These are phyloP conservation scores for Naja naja DNA, from an alignment of 2,113 vertebrate species.

Conservation along the genomic window DNA sequence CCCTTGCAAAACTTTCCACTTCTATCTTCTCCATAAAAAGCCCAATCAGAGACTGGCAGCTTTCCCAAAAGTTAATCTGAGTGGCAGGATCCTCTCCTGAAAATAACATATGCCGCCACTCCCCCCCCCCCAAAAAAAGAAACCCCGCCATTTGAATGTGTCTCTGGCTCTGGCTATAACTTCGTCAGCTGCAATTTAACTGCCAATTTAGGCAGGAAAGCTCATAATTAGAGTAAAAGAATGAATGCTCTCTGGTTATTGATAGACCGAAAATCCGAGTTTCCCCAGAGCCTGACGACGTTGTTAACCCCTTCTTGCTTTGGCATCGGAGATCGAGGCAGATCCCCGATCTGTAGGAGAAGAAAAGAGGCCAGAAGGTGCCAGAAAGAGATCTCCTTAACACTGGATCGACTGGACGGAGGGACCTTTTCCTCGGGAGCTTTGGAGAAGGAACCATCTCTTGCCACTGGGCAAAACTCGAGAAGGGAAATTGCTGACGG, in stretches of 20 bases:
- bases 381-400: neutral
- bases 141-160: neutral
- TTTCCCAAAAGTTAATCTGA: neutral
- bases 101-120: neutral
- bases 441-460: neutral
- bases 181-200: neutral
- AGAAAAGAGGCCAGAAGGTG: neutral
- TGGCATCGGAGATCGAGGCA: neutral
- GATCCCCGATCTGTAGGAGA: too few species aligned
- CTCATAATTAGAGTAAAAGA: neutral
- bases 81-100: neutral
- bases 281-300: neutral
- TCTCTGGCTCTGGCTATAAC: neutral
- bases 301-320: neutral
- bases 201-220: neutral
- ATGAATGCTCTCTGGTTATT: neutral
- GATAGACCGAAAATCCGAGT: neutral
- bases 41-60: neutral
- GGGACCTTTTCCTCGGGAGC: neutral
- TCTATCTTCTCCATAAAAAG: neutral
- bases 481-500: rapidly evolving
- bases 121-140: too few species aligned
- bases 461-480: neutral
- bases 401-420: neutral
- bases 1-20: neutral